phyloP scores from a whole-genome alignment of 2,113 vertebrate genomes.

The Stomatorhinus ivindoensis region DNA sequence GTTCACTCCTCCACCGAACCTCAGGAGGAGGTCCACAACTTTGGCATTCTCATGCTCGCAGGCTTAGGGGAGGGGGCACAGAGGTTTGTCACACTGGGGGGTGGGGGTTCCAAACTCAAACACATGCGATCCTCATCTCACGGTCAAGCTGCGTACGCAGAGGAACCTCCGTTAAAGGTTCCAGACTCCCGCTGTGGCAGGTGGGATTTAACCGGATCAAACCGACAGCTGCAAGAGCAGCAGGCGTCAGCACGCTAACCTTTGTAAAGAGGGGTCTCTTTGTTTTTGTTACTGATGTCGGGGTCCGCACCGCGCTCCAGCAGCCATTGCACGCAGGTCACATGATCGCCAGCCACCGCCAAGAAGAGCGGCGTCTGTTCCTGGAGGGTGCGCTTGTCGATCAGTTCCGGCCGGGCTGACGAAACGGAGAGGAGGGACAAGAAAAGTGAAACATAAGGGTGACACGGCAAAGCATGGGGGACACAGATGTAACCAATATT shows the following conservation, averaged over 20 bases:
- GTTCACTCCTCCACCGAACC: constrained; percentile 73
- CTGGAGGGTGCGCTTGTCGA: constrained; percentile 86
- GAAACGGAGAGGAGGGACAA: neutral
- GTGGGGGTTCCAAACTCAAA: neutral
- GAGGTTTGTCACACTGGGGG: neutral
- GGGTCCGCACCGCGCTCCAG: constrained; percentile 83
- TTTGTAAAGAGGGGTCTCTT: constrained; percentile 89
- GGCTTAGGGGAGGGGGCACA: constrained; percentile 51
- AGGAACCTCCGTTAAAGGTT: neutral
- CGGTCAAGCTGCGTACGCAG: neutral
- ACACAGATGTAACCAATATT: neutral
- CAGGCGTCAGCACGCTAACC: constrained; percentile 46
- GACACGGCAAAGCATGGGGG: no score
- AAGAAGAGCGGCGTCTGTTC: constrained; percentile 86
- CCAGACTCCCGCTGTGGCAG: neutral
- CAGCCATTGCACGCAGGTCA: constrained; percentile 72
- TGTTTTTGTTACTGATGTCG: constrained; percentile 83
- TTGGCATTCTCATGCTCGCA: constrained; percentile 75
- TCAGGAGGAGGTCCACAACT: constrained; percentile 67
- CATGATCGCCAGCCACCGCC: constrained; percentile 68
- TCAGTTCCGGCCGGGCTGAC: constrained; percentile 68
- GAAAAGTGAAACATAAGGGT: neutral
- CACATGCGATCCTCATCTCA: neutral
- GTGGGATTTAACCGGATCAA: neutral
- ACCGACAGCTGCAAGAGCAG: neutral